Base-by-base conservation (phyloP, 2,113 vertebrate genomes). In the Osmerus mordax region DNA sequence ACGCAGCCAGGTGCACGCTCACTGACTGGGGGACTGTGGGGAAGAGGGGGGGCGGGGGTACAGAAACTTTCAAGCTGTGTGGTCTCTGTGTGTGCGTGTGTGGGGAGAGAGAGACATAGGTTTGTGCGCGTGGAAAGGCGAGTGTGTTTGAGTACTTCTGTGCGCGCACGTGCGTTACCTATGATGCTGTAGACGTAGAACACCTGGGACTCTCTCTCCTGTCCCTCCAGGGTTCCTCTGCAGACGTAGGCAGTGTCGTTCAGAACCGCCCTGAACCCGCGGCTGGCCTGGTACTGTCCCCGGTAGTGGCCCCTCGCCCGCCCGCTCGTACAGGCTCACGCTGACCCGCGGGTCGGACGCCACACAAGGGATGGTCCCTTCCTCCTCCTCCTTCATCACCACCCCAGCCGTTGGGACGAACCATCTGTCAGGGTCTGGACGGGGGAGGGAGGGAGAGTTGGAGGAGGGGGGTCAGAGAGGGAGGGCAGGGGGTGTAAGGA, bases 221-320 rank as follows among this genome's bases (percentile, higher is more conserved):
- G 78, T 13, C 88, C 92, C 6, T 89, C 90, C 0, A 85, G 51
- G 0, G 82, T 72, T 4, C 94, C 93, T 73, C 88, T 88, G 79
- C 97, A 99, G 80, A 93, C 77, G 21, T 98, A 98, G 13, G 91
- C 91, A 3, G 89, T 91, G 79, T 97, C 97, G 12, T 95, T 94
- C 58, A 98, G 94, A 15, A 69, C 83, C 1, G 93, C 96, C 0
- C 84, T 94, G 89, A 95, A 98, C 32, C 97, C 97, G 7, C 84
- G 89, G 0, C 89, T 91, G 5, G 92, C 91, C 15, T 93, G 84
- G 9, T 96, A 97, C 1, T 28, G 76, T 2, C 87, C 87, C 72
- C 1, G 78, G 80, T 12, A 96, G 78, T 0, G 78, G 84, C 0
- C 32, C 86, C 4, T 89, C 88, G 60, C 78, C 78, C 7, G 89